These are phyloP conservation scores for Montipora foliosa DNA, from an alignment of 64 coral and sea anemone species.

Conservation along the genomic window DNA sequence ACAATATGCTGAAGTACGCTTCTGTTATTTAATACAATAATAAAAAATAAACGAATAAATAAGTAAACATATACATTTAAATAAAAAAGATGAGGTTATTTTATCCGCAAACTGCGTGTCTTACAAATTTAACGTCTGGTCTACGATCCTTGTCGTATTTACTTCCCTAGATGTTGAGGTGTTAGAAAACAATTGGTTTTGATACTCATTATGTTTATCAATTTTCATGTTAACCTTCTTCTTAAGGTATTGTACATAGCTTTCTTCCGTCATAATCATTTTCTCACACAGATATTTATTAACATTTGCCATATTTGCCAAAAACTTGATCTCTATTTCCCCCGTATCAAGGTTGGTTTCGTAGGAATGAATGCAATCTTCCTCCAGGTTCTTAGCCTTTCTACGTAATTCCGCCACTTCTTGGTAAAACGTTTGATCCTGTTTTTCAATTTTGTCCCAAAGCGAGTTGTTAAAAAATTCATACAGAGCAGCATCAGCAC, in stretches of 20 bases:
- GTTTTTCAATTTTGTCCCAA: slow-evolving; percentile 44
- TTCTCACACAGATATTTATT: slow-evolving; percentile 62
- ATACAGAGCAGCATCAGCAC: slow-evolving; percentile 47
- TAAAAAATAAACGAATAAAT: too few relatives aligned
- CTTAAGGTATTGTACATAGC: slow-evolving; percentile 42
- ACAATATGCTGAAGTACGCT: too few relatives aligned
- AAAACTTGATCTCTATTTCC: slow-evolving; percentile 39
- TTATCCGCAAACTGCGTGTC: not conserved
- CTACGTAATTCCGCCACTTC: slow-evolving; percentile 36
- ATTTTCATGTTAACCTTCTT: slow-evolving; percentile 10
- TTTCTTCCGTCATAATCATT: slow-evolving; percentile 48
- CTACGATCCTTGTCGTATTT: not conserved
- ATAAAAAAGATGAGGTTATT: not conserved
- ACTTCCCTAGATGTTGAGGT: not conserved
- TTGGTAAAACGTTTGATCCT: slow-evolving; percentile 46
- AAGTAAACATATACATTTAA: too few relatives aligned
- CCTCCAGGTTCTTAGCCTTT: slow-evolving; percentile 5
- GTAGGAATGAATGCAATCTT: slow-evolving; percentile 29
- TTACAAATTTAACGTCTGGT: not conserved
- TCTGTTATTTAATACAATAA: too few relatives aligned
- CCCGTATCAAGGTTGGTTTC: slow-evolving; percentile 35
- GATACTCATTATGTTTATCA: not conserved
- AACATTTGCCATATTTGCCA: not conserved
- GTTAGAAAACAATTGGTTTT: not conserved
- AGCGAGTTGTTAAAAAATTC: slow-evolving; percentile 53